Conservation (phyloP, 2,888 invertebrate species). For the Synanthedon formicaeformis region DNA sequence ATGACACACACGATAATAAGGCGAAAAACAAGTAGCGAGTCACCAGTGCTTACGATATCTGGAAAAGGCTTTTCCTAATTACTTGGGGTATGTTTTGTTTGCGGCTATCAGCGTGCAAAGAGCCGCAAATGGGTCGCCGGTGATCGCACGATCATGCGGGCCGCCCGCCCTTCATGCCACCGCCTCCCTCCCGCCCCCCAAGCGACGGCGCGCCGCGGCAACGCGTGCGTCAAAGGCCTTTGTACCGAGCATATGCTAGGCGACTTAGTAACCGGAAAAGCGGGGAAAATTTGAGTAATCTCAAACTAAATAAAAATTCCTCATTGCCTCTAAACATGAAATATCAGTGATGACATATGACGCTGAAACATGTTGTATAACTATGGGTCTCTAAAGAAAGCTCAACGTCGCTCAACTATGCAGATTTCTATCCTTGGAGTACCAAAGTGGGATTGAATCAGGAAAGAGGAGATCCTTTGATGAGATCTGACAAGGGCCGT, state of each 20-base stretch:
- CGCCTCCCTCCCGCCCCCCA: constrained; percentile 20
- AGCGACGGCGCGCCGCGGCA: constrained; percentile 1
- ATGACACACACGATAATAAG: not conserved
- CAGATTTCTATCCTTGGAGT: too few species aligned
- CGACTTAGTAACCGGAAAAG: not conserved
- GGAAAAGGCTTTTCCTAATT: constrained; percentile 69
- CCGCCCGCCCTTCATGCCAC: constrained; percentile 30
- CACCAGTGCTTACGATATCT: constrained; percentile 62
- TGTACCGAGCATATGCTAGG: constrained; percentile 25
- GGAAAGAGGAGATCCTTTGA: too few species aligned
- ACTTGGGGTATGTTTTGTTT: constrained; percentile 69
- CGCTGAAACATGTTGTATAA: too few species aligned
- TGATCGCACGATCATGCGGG: constrained; percentile 68
- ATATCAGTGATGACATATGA: too few species aligned
- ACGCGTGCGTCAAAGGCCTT: constrained; percentile 60
- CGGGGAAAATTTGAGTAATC: not conserved
- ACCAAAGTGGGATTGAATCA: too few species aligned
- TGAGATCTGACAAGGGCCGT: too few species aligned
- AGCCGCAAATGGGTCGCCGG: constrained; percentile 65
- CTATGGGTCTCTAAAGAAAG: too few species aligned
- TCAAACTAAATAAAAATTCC: too few species aligned
- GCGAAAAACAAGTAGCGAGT: constrained; percentile 13
- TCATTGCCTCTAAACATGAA: too few species aligned
- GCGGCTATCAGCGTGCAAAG: constrained; percentile 68
- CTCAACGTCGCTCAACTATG: too few species aligned